A percentile compares a stretch with the other conserved stretches of the same genome.
phyloP scores from a whole-genome alignment of 2,113 vertebrate species.

The mouse (Mus musculus) region GRCm39 chr2:50213001-50213500 shows the following conservation, averaged over 20 bases:
- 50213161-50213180: neutral
- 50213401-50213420: neutral
- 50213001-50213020: neutral
- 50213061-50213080: neutral
- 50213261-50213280: neutral
- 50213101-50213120: neutral
- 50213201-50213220: neutral
- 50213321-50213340: neutral
- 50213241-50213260: no score
- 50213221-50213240: no score
- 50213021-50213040: neutral
- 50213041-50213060: neutral
- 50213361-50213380: neutral
- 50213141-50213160: neutral
- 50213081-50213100: neutral
- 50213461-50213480: neutral
- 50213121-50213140: neutral
- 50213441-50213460: neutral
- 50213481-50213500: neutral
- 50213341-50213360: neutral
- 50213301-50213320: neutral
- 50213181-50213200: neutral
- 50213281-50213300: neutral
- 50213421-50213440: neutral
- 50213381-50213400: neutral